Evolutionary conservation across 2,888 invertebrate species (phyloP).

Genomic region (Oxyscelio sp.): DNA sequence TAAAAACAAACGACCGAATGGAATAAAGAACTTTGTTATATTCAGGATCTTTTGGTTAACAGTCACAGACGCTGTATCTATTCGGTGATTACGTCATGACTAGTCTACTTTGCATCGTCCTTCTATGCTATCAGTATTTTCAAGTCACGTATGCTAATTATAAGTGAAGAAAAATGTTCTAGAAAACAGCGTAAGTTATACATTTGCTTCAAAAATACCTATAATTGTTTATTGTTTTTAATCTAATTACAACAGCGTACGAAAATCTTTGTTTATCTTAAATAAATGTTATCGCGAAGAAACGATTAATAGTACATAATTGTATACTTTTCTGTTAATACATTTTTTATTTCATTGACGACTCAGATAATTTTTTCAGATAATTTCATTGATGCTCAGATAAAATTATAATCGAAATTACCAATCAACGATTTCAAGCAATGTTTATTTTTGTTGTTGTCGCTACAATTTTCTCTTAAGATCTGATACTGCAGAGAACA

Average conservation of each 20-base stretch:
- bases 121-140: constrained; percentile 57
- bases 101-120: constrained; percentile 52
- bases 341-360: constrained; percentile 13
- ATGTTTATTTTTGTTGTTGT: too few species aligned
- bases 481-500: too few species aligned
- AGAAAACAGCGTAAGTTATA: constrained; percentile 19
- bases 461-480: too few species aligned
- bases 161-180: constrained; percentile 32
- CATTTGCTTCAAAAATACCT: constrained; percentile 4
- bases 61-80: constrained; percentile 43
- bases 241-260: neutral
- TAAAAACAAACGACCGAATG: constrained; percentile 19
- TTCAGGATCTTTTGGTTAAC: constrained; percentile 43
- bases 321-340: neutral
- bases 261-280: neutral
- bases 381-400: too few species aligned
- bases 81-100: constrained; percentile 61
- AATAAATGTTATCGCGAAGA: neutral
- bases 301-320: neutral
- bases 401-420: too few species aligned
- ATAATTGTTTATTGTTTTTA: too few species aligned
- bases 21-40: constrained; percentile 28
- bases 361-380: too few species aligned
- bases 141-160: constrained; percentile 60
- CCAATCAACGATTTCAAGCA: too few species aligned